Evolutionary conservation across 2,113 vertebrate species (phyloP), one percentile per base, ranked within the genome.

Genomic region (Bambusicola thoracicus): DNA sequence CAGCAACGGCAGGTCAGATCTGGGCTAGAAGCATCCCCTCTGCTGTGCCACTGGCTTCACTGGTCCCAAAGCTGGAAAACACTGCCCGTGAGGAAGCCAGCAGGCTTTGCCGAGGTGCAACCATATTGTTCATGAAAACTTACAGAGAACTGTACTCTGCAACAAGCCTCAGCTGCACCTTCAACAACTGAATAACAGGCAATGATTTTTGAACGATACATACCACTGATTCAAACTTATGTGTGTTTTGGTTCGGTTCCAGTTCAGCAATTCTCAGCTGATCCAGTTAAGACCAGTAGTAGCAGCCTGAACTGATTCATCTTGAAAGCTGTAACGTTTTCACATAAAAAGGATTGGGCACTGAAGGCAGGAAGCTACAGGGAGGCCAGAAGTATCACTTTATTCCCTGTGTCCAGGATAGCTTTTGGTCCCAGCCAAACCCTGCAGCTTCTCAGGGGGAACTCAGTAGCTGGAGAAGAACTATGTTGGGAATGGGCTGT

Each of bases 171-270:
- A 67, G 32, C 70, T 80, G n/a, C 48, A 76, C 38, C 38, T 80
- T 59, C 59, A 59, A 20, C 0, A 0, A 75, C 74, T 94, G 46
- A 85, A 80, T 80, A 89, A 77, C 70, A 85, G 65, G 72, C 49
- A 44, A 89, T 55, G 43, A 94, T 67, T 92, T 95, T 69, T 85
- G 18, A 95, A 91, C 70, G 58, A 65, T 65, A 81, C 86, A 3
- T 41, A 86, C 41, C 72, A 74, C 59, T n/a, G 55, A 94, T 49
- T 41, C 29, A 67, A 85, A 91, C 10, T 17, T 53, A 3, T 53
- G 40, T 69, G 41, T 0, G 2, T 66, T 85, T 80, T 85, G 68
- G 34, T 82, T 90, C 82, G 63, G 19, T 55, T 94, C 74, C 82
- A 85, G 61, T 51, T 95, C 63, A 95, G 70, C 78, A 89, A 30